A percentile compares a stretch with the other conserved stretches of the same genome.
phyloP scores from a whole-genome alignment of 2,888 invertebrate genomes.

The Rhingia rostrata region DNA sequence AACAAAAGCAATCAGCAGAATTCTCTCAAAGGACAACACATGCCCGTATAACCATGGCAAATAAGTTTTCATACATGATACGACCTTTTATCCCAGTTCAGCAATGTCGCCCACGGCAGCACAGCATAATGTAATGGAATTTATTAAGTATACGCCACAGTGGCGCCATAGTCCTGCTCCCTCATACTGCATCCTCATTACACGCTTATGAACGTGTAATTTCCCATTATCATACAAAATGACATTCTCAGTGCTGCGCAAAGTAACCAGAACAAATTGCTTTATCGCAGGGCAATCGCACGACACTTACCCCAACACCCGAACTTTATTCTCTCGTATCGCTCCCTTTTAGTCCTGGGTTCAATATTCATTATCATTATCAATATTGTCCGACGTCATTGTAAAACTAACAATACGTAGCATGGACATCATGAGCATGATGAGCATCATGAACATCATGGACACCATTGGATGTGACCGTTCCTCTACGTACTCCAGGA shows the following conservation, averaged over 20 bases:
- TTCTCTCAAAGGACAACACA: background rate
- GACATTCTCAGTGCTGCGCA: conserved; percentile 61
- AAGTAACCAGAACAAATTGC: conserved; percentile 72
- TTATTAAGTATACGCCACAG: conserved; percentile 37
- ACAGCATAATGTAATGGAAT: conserved; percentile 5
- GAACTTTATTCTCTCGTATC: background rate
- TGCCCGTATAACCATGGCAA: background rate
- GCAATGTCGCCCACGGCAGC: background rate
- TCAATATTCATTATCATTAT: conserved; percentile 74
- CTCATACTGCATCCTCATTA: conserved; percentile 42
- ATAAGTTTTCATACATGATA: background rate
- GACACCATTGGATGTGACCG: conserved; percentile 28
- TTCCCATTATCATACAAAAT: conserved; percentile 73
- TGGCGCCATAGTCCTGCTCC: background rate
- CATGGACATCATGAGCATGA: conserved; percentile 4
- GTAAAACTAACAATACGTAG: conserved; percentile 50
- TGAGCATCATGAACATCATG: background rate
- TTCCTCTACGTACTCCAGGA: background rate
- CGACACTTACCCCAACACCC: conserved; percentile 6
- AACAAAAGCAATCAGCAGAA: background rate
- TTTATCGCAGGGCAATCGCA: conserved; percentile 63
- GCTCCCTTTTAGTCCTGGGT: conserved; percentile 13
- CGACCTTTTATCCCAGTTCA: background rate
- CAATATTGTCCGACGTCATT: conserved; percentile 68
- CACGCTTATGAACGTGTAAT: conserved; percentile 73